Conservation (phyloP, 2,113 vertebrate genomes). For the Tetraodon nigroviridis region DNA sequence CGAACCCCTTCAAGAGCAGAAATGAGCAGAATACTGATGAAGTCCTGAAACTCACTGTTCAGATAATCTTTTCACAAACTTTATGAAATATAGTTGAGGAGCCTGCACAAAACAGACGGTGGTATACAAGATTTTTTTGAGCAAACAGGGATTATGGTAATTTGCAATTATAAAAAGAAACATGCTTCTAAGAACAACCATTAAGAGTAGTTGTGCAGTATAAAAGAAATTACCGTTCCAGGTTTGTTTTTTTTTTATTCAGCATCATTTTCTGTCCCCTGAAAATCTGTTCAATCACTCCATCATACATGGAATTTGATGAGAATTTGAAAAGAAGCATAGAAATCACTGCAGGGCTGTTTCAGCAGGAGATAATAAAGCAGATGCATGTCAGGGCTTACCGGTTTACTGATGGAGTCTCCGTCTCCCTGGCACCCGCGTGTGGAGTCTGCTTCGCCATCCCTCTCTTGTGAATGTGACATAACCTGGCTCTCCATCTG, state of each 20-base stretch:
- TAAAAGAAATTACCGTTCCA: neutral
- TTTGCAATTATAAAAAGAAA: constrained; percentile 46
- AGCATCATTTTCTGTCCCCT: neutral
- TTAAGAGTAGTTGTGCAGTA: constrained; percentile 3
- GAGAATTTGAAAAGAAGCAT: constrained; percentile 22
- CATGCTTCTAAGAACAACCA: constrained; percentile 16
- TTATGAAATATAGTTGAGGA: constrained; percentile 1
- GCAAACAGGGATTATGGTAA: constrained; percentile 36
- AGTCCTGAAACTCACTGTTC: constrained; percentile 6
- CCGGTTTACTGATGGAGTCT: constrained; percentile 46
- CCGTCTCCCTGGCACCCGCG: constrained; percentile 53
- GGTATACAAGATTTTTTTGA: constrained; percentile 35
- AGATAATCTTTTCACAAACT: neutral
- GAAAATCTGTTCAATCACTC: constrained; percentile 22
- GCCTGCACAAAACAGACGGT: constrained; percentile 17
- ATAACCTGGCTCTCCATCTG: constrained; percentile 60
- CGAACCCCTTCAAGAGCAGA: constrained; percentile 26
- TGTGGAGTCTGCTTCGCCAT: constrained; percentile 44
- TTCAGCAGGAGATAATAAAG: constrained; percentile 16
- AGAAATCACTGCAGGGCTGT: constrained; percentile 7
- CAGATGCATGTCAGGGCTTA: constrained; percentile 41
- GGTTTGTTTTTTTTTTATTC: constrained; percentile 10
- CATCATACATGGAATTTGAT: constrained; percentile 25
- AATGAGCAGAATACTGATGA: constrained; percentile 36
- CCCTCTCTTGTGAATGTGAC: constrained; percentile 48